Evolutionary conservation across 2,113 vertebrate genomes (phyloP).

Genomic region (Mus spicilegus): DNA sequence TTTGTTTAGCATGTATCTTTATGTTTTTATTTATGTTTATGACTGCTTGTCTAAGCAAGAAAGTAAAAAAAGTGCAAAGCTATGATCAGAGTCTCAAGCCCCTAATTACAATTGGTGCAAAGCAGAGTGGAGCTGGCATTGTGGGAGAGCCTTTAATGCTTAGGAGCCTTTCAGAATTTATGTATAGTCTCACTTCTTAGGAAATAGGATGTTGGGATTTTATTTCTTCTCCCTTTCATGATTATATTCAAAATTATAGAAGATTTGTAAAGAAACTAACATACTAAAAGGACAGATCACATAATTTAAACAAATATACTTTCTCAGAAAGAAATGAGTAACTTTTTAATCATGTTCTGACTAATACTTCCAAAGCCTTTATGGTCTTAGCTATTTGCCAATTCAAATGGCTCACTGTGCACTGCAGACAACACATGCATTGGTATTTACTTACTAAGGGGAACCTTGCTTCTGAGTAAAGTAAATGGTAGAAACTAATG

Average conservation of each 20-base stretch:
- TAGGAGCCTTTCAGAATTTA: background rate
- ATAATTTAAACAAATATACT: background rate
- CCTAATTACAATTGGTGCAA: background rate
- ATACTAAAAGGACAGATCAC: background rate
- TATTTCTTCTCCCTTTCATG: constrained; percentile 45
- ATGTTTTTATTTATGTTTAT: background rate
- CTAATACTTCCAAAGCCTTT: constrained; percentile 63
- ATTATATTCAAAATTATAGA: background rate
- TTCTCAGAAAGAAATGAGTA: constrained; percentile 28
- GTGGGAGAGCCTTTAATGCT: background rate
- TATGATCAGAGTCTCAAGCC: background rate
- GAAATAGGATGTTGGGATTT: constrained; percentile 27
- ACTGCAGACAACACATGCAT: constrained; percentile 3
- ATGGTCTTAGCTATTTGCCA: constrained; percentile 52
- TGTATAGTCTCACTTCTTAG: constrained; percentile 1
- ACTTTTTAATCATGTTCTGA: constrained; percentile 49
- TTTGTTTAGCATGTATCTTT: background rate
- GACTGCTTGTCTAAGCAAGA: constrained; percentile 34
- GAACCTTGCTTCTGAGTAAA: background rate
- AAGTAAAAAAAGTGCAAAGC: background rate
- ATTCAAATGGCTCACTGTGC: constrained; percentile 11
- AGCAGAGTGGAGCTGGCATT: background rate
- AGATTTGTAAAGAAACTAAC: background rate
- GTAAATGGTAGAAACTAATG: background rate
- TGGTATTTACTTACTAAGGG: constrained; percentile 21